phyloP scores from a whole-genome alignment of 2,113 vertebrate genomes.

The Sphaerodactylus townsendi region DNA sequence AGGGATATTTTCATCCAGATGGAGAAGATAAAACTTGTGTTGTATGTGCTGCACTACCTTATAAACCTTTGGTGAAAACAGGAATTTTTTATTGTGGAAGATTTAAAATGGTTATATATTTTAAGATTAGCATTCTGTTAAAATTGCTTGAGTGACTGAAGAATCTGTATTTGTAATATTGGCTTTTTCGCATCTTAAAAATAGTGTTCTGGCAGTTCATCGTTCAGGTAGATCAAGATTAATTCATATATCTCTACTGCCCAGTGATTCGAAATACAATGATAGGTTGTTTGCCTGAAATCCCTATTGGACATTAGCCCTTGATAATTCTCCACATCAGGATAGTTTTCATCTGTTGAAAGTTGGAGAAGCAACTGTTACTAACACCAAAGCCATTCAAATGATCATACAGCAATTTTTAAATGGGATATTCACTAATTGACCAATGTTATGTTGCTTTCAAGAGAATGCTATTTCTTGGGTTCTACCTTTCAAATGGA shows the following conservation, averaged over 20 bases:
- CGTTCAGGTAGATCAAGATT: background rate
- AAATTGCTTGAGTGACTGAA: background rate
- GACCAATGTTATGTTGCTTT: background rate
- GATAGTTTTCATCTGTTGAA: background rate
- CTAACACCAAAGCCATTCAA: background rate
- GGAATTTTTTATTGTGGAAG: background rate
- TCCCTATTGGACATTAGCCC: background rate
- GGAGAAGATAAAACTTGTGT: constrained; percentile 14
- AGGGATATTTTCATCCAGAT: constrained; percentile 26
- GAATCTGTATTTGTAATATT: background rate
- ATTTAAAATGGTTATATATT: background rate
- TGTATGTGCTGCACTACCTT: background rate
- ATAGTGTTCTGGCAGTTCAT: background rate
- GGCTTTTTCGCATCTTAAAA: background rate
- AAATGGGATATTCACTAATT: background rate
- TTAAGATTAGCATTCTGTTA: too few relatives aligned
- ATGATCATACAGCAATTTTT: background rate
- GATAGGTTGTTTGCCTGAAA: background rate
- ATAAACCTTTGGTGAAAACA: background rate
- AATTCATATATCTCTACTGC: background rate
- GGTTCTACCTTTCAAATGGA: background rate
- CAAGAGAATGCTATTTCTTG: background rate
- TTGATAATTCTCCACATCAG: background rate
- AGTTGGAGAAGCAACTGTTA: background rate
- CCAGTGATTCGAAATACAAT: background rate